A percentile compares a stretch with the other conserved stretches of the same genome.
Conservation (phyloP, 2,113 vertebrate species). For the Orthochromis malagaraziensis region DNA sequence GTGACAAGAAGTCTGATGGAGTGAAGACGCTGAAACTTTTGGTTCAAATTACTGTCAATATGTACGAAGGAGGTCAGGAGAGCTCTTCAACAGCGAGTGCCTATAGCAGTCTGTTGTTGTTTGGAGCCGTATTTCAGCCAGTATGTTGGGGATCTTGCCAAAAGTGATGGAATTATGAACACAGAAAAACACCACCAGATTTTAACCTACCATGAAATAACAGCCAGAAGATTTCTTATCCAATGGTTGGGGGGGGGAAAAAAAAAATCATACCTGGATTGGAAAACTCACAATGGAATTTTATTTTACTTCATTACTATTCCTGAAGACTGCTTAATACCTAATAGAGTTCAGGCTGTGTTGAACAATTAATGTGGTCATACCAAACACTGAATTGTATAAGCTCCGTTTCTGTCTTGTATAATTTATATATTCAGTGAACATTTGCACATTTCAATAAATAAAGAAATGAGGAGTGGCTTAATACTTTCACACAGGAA, state of each 20-base stretch:
- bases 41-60: neutral
- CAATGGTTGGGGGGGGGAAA: neutral
- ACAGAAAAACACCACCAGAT: neutral
- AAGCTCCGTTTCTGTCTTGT: neutral
- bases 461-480: neutral
- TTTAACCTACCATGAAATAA: neutral
- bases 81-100: neutral
- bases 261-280: neutral
- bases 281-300: neutral
- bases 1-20: neutral
- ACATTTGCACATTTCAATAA: neutral
- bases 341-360: neutral
- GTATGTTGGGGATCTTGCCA: neutral
- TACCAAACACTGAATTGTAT: neutral
- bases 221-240: neutral
- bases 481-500: neutral
- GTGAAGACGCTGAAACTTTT: neutral
- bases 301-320: neutral
- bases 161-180: neutral
- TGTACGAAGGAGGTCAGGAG: neutral
- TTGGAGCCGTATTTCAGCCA: neutral
- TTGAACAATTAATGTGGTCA: neutral
- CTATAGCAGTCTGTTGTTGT: neutral
- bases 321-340: neutral
- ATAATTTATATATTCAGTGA: neutral